Base-by-base conservation (phyloP, 2,888 invertebrate species). In the Blastobasis lacticolella region DNA sequence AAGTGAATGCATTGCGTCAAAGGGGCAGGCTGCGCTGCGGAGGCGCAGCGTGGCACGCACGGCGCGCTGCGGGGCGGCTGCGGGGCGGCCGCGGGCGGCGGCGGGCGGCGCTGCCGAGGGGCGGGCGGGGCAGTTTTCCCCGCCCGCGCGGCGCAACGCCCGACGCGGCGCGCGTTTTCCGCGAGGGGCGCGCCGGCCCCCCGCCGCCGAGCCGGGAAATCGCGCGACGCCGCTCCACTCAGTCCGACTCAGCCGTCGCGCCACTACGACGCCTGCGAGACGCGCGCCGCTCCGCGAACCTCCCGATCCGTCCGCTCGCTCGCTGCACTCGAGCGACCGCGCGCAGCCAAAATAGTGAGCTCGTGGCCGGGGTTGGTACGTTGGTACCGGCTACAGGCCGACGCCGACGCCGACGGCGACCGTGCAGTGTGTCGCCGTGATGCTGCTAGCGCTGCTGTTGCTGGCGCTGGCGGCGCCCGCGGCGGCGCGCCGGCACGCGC, bases 401-500 rank as follows among this genome's bases (percentile, higher is more conserved):
- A 67, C 62, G 64, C 69, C 71, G 72, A 73, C 71, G 74, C 23
- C 69, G 58, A 66, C 64, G 59, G 65, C 58, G 60, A 69, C 79
- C 66, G 63, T 67, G 42, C 42, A 42, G 9, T 10, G 5, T 23
- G 23, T 23, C 5, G 68, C 73, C 69, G 69, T 59, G 65, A 83
- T 84, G 85, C 78, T 88, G 77, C 75, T 71, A 62, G 79, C 78
- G 74, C 77, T 83, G 75, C 73, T 82, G 71, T 64, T 84, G 78
- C 75, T 82, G 78, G 75, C 70, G 66, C 73, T 71, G 66, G 66
- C 71, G 68, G 71, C 64, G 62, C 76, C 76, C 58, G 80, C 70
- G 52, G 70, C 66, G 51, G 81, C 85, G 61, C 85, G 91, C 66
- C 89, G 91, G 67, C 91, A 91, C 73, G 90, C 92, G 65, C 92